Evolutionary conservation across 2,888 invertebrate genomes (phyloP).

Genomic region (Urechis unicinctus): DNA sequence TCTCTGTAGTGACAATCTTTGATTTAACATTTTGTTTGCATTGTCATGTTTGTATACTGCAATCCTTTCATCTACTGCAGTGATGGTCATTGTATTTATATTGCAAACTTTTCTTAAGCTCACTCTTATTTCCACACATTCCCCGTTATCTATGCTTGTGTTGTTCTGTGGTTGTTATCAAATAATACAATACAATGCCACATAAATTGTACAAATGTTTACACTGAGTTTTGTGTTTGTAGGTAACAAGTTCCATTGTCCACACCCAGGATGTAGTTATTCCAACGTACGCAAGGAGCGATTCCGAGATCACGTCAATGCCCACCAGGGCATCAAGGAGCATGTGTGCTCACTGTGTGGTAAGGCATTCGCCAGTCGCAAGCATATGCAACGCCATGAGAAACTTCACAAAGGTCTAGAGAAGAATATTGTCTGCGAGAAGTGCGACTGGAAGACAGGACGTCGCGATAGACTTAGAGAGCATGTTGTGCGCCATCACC

Average conservation of each 20-base stretch:
- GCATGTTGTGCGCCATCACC: conserved; percentile 13
- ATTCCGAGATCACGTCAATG: conserved; percentile 13
- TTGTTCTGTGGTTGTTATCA: no score
- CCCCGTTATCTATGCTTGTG: no score
- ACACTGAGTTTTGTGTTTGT: no score
- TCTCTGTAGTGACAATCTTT: no score
- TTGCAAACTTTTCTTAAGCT: no score
- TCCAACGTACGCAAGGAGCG: conserved; percentile 6
- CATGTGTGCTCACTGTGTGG: conserved; percentile 17
- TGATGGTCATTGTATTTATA: no score
- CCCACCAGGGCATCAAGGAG: conserved; percentile 17
- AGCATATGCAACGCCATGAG: conserved; percentile 16
- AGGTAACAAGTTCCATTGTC: conserved; percentile 13
- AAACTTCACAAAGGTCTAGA: conserved; percentile 6
- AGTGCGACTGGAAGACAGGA: conserved; percentile 10
- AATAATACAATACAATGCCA: no score
- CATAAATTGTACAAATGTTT: no score
- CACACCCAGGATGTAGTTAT: conserved; percentile 10
- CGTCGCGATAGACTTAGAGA: conserved; percentile 14
- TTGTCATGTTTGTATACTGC: no score
- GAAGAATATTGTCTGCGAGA: conserved; percentile 4
- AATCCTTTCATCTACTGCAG: no score
- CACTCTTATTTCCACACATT: no score
- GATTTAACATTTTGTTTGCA: no score
- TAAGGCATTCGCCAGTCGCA: conserved; percentile 14